Conservation (phyloP, 2,888 invertebrate genomes). For the Pheosia tremula region DNA sequence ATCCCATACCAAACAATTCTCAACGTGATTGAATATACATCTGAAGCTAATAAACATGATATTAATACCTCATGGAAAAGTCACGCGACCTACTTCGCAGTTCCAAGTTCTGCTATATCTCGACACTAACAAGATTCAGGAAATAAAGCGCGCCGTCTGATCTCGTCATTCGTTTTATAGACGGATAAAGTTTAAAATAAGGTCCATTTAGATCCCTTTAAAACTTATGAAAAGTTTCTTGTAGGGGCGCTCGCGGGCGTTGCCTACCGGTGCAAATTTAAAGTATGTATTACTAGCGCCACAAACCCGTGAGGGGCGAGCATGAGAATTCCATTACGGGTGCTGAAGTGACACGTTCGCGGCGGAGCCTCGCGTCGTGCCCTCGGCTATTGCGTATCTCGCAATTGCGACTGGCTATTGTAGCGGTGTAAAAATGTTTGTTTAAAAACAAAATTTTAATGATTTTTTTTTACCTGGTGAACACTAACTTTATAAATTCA, state of each 20-base stretch:
- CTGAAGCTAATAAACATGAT: neutral
- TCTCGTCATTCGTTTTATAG: constrained; percentile 38
- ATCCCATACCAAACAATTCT: neutral
- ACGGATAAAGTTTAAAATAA: constrained; percentile 60
- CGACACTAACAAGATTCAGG: constrained; percentile 23
- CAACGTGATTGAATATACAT: neutral
- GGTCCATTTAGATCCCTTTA: constrained; percentile 70
- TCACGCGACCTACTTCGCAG: constrained; percentile 15
- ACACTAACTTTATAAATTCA: no score
- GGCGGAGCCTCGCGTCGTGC: constrained; percentile 34
- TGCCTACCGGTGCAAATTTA: constrained; percentile 80
- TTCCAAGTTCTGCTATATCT: constrained; percentile 15
- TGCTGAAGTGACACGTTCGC: constrained; percentile 67
- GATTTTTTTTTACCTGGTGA: no score
- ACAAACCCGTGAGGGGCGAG: constrained; percentile 73
- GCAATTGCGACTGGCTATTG: constrained; percentile 21
- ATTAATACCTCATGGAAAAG: constrained; percentile 6
- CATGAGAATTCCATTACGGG: constrained; percentile 82
- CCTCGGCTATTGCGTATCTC: constrained; percentile 27
- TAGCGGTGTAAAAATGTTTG: constrained; percentile 5
- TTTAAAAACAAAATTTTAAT: neutral
- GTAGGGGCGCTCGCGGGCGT: constrained; percentile 67
- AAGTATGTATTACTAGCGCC: constrained; percentile 78
- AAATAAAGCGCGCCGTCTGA: constrained; percentile 22
- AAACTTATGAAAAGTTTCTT: constrained; percentile 71